Conservation (phyloP, 2,113 vertebrate species). For the Girardinichthys multiradiatus region DNA sequence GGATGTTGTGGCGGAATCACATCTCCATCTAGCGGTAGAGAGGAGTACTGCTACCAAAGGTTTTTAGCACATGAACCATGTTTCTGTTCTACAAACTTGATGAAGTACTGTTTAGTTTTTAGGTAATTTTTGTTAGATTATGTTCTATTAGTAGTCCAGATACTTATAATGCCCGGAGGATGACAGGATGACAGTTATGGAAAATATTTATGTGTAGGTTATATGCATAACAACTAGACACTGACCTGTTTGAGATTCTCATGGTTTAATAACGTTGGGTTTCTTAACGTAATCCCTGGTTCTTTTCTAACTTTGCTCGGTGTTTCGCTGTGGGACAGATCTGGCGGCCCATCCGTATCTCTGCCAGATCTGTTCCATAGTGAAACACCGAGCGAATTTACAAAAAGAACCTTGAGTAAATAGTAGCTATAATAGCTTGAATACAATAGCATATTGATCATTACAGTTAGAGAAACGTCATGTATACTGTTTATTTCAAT, state of each 20-base stretch:
- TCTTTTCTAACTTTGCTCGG: too few species aligned
- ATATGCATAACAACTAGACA: background rate
- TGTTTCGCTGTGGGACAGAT: too few species aligned
- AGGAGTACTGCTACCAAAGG: slow-evolving; percentile 12
- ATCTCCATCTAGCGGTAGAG: slow-evolving; percentile 73
- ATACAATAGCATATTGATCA: background rate
- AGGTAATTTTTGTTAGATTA: background rate
- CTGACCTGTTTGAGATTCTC: background rate
- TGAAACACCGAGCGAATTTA: too few species aligned
- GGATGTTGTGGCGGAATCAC: slow-evolving; percentile 44
- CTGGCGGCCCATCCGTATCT: too few species aligned
- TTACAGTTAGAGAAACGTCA: background rate
- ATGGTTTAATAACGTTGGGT: background rate
- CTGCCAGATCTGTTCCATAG: too few species aligned
- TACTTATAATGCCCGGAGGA: background rate
- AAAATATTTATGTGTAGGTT: background rate
- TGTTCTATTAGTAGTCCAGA: background rate
- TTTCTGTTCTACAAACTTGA: background rate
- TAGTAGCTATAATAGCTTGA: background rate
- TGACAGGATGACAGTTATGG: too few species aligned
- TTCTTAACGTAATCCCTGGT: too few species aligned
- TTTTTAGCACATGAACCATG: too few species aligned
- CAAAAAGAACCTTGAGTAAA: too few species aligned
- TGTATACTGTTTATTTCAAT: background rate
- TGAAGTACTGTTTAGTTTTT: background rate